A percentile compares a stretch with the other conserved stretches of the same genome.
Evolutionary conservation across 2,113 vertebrate species (phyloP).

Genomic region (Meles meles): DNA sequence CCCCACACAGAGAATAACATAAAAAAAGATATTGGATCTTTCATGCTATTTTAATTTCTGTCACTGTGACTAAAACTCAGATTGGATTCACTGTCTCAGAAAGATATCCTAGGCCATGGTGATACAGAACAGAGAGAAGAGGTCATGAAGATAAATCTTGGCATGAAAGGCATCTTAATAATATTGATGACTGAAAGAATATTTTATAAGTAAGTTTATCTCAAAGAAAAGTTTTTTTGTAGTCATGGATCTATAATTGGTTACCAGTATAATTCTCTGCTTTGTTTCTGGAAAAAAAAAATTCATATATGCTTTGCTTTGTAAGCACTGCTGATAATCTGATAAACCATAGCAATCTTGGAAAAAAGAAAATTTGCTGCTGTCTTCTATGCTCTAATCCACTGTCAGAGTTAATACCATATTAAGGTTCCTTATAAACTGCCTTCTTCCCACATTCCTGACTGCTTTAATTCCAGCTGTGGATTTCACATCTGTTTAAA

Average conservation of each 20-base stretch:
- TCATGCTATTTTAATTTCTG: constrained; percentile 31
- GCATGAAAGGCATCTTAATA: not conserved
- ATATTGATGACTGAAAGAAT: not conserved
- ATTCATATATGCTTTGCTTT: not conserved
- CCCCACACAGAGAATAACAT: not conserved
- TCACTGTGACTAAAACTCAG: not conserved
- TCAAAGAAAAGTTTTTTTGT: not conserved
- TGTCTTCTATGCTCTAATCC: not conserved
- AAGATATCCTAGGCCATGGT: not conserved
- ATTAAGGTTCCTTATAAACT: constrained; percentile 20
- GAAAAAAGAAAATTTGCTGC: not conserved
- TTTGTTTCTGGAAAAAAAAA: not conserved
- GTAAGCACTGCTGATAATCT: not conserved
- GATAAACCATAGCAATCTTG: not conserved
- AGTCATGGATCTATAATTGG: not conserved
- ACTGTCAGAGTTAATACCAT: not conserved
- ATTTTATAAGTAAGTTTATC: not conserved
- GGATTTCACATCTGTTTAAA: not conserved
- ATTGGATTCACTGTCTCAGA: not conserved
- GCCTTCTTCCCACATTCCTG: not conserved
- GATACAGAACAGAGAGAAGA: not conserved
- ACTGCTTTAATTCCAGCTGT: not conserved
- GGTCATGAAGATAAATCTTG: not conserved
- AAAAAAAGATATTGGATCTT: not conserved
- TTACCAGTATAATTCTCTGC: not conserved